Evolutionary conservation across 2,888 invertebrate genomes (phyloP).

Genomic region (Lottia scabra): DNA sequence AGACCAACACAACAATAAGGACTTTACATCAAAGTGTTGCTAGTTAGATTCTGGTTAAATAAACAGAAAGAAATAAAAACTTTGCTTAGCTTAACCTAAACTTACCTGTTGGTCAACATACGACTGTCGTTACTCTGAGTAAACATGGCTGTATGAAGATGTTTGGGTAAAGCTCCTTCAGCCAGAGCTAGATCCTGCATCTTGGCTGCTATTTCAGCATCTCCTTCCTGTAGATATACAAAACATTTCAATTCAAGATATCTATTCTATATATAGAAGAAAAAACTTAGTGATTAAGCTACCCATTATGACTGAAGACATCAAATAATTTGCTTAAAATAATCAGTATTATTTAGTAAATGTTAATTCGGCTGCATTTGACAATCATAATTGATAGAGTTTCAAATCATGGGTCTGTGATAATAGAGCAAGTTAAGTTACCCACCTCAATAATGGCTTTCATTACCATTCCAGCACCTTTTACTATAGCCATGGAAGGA

Average conservation of each 20-base stretch:
- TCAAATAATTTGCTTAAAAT: no score
- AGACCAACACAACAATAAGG: no score
- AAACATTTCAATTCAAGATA: background rate
- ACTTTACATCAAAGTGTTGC: no score
- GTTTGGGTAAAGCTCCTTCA: slow-evolving; percentile 95
- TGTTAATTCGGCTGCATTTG: no score
- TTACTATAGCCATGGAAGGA: slow-evolving; percentile 97
- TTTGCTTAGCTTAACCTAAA: background rate
- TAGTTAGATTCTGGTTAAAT: no score
- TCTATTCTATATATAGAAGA: no score
- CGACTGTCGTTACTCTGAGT: slow-evolving; percentile 83
- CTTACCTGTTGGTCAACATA: slow-evolving; percentile 79
- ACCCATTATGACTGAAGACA: no score
- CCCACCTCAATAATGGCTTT: slow-evolving; percentile 89
- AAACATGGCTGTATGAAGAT: slow-evolving; percentile 90
- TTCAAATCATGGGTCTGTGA: no score
- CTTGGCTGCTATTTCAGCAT: slow-evolving; percentile 87
- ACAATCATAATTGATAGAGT: no score
- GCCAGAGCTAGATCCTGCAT: slow-evolving; percentile 97
- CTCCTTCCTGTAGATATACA: slow-evolving; percentile 79
- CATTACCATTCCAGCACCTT: slow-evolving; percentile 97
- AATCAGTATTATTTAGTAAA: no score
- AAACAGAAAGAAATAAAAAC: no score
- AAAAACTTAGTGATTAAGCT: no score
- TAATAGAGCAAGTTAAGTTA: background rate